Base-by-base conservation (phyloP, 2,888 invertebrate species). In the Campoplex capitator region DNA sequence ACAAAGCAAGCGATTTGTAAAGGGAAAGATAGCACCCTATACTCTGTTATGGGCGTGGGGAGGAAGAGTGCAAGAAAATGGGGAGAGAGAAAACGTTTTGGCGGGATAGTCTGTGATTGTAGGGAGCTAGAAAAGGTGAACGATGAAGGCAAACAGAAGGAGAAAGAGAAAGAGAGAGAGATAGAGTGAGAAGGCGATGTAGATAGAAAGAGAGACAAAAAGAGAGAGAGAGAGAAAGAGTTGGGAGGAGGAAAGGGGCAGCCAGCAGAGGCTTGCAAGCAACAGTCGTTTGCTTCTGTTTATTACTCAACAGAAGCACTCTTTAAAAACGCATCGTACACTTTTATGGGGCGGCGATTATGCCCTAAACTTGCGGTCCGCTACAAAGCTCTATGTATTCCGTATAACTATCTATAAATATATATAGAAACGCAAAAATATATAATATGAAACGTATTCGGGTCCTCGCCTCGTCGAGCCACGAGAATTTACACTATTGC, bases 241-340 rank as follows among this genome's bases (percentile, higher is more conserved):
- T 28, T 8, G 28, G 56, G 58, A 54, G 80, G 62, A 78, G 75
- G 78, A 73, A 45, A 71, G 74, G 54, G 62, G 78, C 42, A 75
- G 13, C 75, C 65, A 74, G 73, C 65, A 74, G 73, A 85, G 82
- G 86, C 83, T 86, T 89, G 89, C 90, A 88, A 90, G 88, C 68
- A 89, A 89, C 88, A 89, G 89, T 89, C 89, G 88, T 90, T 89
- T 88, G 88, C 89, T 90, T 90, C 91, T 91, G 91, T 93, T 94
- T 93, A 93, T 93, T 92, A 92, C 93, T 91, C 90, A 89, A 90
- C 91, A 90, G 90, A 92, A 93, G 92, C 92, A 92, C 93, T 92
- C 92, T 93, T 94, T 93, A 93, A 94, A 93, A 93, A 92, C 92
- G 92, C 93, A 93, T 94, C 93, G 90, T 89, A 91, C 91, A 91